phyloP scores from a whole-genome alignment of 2,888 invertebrate genomes.

The Drosophila sordidapex region DNA sequence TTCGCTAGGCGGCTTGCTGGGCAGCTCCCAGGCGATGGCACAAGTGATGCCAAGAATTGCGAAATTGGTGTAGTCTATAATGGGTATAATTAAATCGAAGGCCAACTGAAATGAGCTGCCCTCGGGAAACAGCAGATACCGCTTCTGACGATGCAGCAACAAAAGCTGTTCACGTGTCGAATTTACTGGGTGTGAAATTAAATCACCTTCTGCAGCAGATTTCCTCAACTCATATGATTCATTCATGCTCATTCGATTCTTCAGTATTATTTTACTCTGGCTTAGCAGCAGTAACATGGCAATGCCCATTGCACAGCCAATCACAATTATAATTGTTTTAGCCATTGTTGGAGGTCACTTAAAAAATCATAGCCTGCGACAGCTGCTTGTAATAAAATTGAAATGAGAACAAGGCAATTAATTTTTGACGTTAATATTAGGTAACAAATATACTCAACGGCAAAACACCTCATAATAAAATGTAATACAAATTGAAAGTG shows the following conservation, averaged over 20 bases:
- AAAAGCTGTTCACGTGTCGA: constrained; percentile 53
- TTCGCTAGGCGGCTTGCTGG: constrained; percentile 87
- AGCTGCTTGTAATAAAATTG: neutral
- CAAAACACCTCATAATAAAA: neutral
- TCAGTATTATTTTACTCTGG: constrained; percentile 7
- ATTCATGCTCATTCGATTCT: neutral
- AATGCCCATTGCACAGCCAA: constrained; percentile 47
- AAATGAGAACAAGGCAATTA: neutral
- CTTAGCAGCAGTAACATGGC: constrained; percentile 33
- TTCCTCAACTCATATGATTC: constrained; percentile 21
- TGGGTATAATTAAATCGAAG: constrained; percentile 84
- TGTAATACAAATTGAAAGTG: neutral
- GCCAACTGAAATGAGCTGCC: constrained; percentile 85
- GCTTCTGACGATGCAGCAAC: constrained; percentile 83
- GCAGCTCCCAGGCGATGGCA: constrained; percentile 91
- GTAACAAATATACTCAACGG: too few relatives aligned
- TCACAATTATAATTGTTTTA: constrained; percentile 57
- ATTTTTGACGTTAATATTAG: neutral
- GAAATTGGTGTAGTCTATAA: constrained; percentile 84
- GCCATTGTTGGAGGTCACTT: constrained; percentile 45
- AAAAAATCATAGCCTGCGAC: neutral
- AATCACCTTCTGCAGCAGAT: constrained; percentile 6
- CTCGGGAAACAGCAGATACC: constrained; percentile 86
- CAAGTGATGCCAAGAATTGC: constrained; percentile 90
- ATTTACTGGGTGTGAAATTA: neutral